Percentiles rank a stretch among this genome's conserved stretches.
Conservation (phyloP, 2,888 invertebrate genomes). For the Coelinius sp. region DNA sequence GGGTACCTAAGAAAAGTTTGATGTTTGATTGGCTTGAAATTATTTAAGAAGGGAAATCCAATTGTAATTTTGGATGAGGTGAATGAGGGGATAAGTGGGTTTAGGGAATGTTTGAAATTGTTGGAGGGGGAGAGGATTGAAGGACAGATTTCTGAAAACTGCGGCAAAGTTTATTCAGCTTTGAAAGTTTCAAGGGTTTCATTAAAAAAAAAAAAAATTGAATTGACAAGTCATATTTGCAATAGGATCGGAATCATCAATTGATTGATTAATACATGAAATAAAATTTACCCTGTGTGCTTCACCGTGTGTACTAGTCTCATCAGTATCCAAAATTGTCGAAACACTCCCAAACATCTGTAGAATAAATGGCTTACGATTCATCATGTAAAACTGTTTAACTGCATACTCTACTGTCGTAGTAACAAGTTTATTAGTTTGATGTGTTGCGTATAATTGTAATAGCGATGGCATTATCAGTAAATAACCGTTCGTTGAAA, state of each 20-base stretch:
- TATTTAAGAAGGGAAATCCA: conserved; percentile 13
- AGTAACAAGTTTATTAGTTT: conserved; percentile 95
- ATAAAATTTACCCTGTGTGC: conserved; percentile 83
- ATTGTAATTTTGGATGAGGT: conserved; percentile 1
- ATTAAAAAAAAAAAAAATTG: not conserved
- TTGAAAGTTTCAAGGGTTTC: not conserved
- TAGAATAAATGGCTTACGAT: conserved; percentile 97
- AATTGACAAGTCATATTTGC: not conserved
- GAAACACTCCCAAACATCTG: conserved; percentile 99
- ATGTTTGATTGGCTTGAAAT: conserved; percentile 19
- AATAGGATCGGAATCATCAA: not conserved
- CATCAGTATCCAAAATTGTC: conserved; percentile 93
- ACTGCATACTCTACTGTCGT: conserved; percentile 98
- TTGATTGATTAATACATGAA: not conserved
- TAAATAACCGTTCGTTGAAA: conserved; percentile 96
- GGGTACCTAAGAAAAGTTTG: conserved; percentile 77
- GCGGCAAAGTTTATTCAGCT: not conserved
- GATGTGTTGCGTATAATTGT: conserved; percentile 97
- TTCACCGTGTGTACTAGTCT: conserved; percentile 88
- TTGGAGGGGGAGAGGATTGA: not conserved
- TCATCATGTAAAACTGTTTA: conserved; percentile 97
- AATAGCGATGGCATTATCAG: conserved; percentile 98
- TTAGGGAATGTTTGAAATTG: not conserved
- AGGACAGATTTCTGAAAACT: not conserved
- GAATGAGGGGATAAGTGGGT: not conserved